Conservation (phyloP, 35 echinoderm and acorn worm genomes). For the Eucidaris tribuloides region DNA sequence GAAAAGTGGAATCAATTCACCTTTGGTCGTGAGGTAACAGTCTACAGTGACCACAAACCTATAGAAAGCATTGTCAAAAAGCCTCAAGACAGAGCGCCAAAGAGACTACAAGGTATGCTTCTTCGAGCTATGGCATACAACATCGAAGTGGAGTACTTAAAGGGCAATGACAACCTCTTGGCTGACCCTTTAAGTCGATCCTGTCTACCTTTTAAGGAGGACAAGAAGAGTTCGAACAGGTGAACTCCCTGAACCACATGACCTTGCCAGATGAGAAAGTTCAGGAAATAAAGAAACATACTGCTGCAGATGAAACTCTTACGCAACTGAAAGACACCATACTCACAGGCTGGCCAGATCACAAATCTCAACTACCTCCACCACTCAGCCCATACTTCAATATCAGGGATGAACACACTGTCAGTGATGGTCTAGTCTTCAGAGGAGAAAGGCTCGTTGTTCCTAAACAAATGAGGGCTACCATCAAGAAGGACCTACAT, state of each 20-base stretch:
- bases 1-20: conserved; percentile 38
- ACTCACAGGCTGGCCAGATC: conserved; percentile 30
- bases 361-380: neutral
- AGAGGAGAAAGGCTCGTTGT: conserved; percentile 28
- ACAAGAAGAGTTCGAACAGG: neutral
- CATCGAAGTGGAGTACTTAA: conserved; percentile 3
- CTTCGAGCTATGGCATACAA: conserved; percentile 3
- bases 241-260: conserved; percentile 6
- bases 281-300: conserved; percentile 7
- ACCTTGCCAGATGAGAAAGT: neutral
- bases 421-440: conserved; percentile 38
- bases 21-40: conserved; percentile 6
- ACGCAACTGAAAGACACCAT: conserved; percentile 1
- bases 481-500: conserved; percentile 1
- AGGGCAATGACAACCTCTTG: conserved; percentile 18
- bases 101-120: conserved; percentile 48
- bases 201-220: neutral
- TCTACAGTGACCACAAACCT: conserved; percentile 49
- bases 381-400: conserved; percentile 10
- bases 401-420: conserved; percentile 1
- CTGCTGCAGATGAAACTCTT: neutral
- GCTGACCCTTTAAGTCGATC: conserved; percentile 32
- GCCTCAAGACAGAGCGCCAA: conserved; percentile 26
- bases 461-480: conserved; percentile 17
- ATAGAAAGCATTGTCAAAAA: conserved; percentile 36